A percentile compares a stretch with the other conserved stretches of the same genome.
These are phyloP conservation scores for Tupaia tana DNA, from an alignment of 2,113 vertebrate genomes.

Conservation along the genomic window DNA sequence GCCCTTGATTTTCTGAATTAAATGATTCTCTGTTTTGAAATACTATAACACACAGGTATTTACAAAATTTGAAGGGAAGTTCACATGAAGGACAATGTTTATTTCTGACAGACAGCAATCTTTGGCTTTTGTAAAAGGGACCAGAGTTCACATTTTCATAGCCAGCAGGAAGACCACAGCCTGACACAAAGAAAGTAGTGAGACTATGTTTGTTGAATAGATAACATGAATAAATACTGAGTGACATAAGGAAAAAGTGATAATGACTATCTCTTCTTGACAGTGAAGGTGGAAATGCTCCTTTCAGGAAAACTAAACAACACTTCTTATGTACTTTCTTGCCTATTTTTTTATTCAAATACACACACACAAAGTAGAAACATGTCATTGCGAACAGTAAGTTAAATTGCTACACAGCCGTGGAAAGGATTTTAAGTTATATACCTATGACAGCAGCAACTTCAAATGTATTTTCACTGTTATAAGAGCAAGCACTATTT, in stretches of 20 bases:
- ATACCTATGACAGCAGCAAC: background rate
- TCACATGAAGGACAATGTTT: background rate
- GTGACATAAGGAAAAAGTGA: background rate
- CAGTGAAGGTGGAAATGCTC: background rate
- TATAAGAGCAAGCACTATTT: background rate
- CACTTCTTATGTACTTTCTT: background rate
- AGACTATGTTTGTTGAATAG: background rate
- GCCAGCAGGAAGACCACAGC: background rate
- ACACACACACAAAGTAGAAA: background rate
- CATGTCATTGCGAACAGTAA: background rate
- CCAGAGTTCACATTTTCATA: background rate
- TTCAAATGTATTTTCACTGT: conserved; percentile 20
- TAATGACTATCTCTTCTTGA: background rate
- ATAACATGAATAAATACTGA: background rate
- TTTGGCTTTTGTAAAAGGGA: background rate
- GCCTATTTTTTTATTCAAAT: background rate
- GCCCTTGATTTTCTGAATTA: background rate
- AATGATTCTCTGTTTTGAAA: background rate
- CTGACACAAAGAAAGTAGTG: background rate
- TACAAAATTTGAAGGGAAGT: background rate
- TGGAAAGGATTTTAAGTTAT: background rate
- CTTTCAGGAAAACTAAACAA: conserved; percentile 1
- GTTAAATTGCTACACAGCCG: background rate
- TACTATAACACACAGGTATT: background rate
- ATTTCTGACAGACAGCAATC: background rate